Evolutionary conservation across 1,140 invertebrate genomes (phyloP), one percentile per base, ranked within the genome.

Genomic region (Heliconius nattereri): DNA sequence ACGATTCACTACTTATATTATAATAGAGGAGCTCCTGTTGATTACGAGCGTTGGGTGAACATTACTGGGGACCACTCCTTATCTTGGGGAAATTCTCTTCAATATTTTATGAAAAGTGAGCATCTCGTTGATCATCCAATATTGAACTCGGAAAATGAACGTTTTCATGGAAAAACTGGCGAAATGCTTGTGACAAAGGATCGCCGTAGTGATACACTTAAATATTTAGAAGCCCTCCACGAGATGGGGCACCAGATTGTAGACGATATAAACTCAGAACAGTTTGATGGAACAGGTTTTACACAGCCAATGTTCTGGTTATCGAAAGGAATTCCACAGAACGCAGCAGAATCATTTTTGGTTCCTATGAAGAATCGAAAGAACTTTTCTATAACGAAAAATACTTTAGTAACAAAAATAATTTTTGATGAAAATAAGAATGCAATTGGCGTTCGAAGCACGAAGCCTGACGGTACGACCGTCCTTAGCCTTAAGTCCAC

Each of bases 1-100:
- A 95, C 96, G 2, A 95, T 97, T 2, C 97, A 97, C 90, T 97
- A 97, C 82, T 95, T 97, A 96, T 96, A 96, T 0, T 97, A 97
- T 80, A 95, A 95, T 0, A 94, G 97, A 74, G 97, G 97, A 7
- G 95, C 95, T 78, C 78, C 81, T 2, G 40, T 71, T 3, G 84
- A 97, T 85, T 96, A 97, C 86, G 84, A 95, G 16, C 97, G 96
- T 96, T 91, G 88, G 94, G 88, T 86, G 74, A 45, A 80, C 94
- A 76, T 1, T 97, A 97, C 84, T 87, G 92, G 0, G 96, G 97
- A 89, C 45, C 13, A 71, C 0, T 78, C 81, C 0, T 98, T 98
- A 98, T 95, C 96, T 11, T 98, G 97, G 90, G 95, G 97, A 5
- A 96, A 97, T 32, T 95, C 96, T 7, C 85, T 87, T 5, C 71